phyloP scores from a whole-genome alignment of 2,113 vertebrate species.

The Lichenostomus cassidix region DNA sequence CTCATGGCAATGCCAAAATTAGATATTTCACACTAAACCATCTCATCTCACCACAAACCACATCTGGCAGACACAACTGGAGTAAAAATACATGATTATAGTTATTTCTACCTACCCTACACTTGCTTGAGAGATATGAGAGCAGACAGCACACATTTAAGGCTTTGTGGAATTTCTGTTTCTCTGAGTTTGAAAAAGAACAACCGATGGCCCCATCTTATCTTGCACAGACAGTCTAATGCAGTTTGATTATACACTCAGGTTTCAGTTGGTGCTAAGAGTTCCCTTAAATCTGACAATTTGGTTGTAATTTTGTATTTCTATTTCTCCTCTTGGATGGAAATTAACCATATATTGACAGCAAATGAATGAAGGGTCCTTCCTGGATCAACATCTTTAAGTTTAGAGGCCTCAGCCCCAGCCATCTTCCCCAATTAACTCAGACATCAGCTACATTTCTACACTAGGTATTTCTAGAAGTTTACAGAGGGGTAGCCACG shows the following conservation, averaged over 20 bases:
- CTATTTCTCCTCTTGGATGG: background rate
- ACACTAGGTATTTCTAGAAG: fast-evolving
- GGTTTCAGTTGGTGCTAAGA: background rate
- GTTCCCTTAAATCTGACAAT: background rate
- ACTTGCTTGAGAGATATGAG: background rate
- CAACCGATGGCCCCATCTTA: fast-evolving
- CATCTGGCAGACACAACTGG: background rate
- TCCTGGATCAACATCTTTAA: background rate
- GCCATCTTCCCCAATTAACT: background rate
- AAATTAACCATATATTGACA: background rate
- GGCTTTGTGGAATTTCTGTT: background rate
- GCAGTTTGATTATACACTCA: background rate
- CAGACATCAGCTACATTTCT: background rate
- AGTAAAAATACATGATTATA: background rate
- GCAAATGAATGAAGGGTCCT: background rate
- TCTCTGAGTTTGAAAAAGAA: background rate
- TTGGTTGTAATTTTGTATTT: background rate
- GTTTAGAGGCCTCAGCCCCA: background rate
- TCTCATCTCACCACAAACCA: background rate
- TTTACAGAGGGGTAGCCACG: background rate
- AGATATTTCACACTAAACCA: background rate
- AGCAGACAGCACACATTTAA: background rate
- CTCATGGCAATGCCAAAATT: background rate
- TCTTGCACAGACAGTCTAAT: background rate
- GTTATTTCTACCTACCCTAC: background rate